Percentiles rank a stretch among this genome's conserved stretches.
These are phyloP conservation scores for Chymomyza fuscimana DNA, from an alignment of 2,888 invertebrate species.

Conservation along the genomic window DNA sequence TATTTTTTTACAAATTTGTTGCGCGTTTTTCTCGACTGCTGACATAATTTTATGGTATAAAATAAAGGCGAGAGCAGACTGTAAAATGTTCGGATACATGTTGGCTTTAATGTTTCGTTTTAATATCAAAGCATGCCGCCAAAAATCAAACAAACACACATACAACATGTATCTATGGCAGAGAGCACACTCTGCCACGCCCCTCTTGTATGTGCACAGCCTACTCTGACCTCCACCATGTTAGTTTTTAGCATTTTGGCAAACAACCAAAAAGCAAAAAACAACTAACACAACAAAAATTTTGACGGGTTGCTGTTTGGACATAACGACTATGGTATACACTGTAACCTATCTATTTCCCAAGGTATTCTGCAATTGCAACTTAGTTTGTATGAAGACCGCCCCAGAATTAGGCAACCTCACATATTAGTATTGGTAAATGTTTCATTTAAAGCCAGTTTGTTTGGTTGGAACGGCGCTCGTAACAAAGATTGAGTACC, in stretches of 20 bases:
- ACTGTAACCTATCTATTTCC: no score
- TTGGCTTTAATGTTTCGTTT: conserved; percentile 57
- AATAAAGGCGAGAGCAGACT: conserved; percentile 51
- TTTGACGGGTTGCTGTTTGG: background rate
- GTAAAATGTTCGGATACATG: conserved; percentile 7
- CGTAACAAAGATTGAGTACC: no score
- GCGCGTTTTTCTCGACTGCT: conserved; percentile 21
- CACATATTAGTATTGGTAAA: no score
- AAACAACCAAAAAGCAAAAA: conserved; percentile 53
- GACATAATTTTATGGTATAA: conserved; percentile 49
- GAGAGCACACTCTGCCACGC: conserved; percentile 23
- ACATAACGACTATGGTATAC: no score
- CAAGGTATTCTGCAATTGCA: no score
- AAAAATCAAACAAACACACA: background rate
- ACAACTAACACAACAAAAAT: conserved; percentile 11
- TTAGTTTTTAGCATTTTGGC: conserved; percentile 64
- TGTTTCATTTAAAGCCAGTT: no score
- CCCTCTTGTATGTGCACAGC: conserved; percentile 40
- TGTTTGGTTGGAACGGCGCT: no score
- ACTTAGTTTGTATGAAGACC: no score
- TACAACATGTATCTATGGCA: background rate
- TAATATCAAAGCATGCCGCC: conserved; percentile 66
- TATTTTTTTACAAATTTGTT: conserved; percentile 24
- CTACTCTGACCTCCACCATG: conserved; percentile 61
- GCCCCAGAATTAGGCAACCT: no score